phyloP scores from a whole-genome alignment of 2,113 vertebrate species.

The Vimba vimba region DNA sequence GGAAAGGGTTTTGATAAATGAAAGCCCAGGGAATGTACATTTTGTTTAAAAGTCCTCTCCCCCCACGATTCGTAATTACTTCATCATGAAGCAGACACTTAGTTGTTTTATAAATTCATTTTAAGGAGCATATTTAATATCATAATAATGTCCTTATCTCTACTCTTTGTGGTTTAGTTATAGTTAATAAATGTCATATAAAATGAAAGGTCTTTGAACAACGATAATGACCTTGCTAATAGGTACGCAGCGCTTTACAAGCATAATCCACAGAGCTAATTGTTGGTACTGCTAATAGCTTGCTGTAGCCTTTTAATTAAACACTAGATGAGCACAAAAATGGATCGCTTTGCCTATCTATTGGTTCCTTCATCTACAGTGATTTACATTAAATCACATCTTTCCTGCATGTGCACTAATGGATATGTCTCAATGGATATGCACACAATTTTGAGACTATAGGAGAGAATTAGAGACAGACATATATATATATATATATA shows the following conservation, averaged over 20 bases:
- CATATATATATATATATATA: neutral
- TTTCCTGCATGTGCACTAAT: neutral
- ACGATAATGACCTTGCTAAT: slow-evolving; percentile 30
- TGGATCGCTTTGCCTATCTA: neutral
- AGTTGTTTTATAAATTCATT: slow-evolving; percentile 28
- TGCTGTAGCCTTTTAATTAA: slow-evolving; percentile 11
- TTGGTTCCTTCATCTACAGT: neutral
- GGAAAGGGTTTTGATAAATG: neutral
- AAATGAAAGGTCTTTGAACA: slow-evolving; percentile 28
- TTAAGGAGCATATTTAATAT: slow-evolving; percentile 31
- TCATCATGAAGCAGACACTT: neutral
- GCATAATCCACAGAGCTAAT: slow-evolving; percentile 5
- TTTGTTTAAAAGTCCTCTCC: neutral
- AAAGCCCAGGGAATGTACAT: neutral
- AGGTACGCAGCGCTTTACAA: slow-evolving; percentile 8
- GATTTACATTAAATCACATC: neutral
- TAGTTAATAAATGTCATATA: slow-evolving; percentile 20
- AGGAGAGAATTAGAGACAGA: neutral
- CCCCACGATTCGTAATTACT: neutral
- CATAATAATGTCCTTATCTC: slow-evolving; percentile 6
- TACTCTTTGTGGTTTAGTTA: neutral
- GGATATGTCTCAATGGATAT: neutral
- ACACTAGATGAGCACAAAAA: neutral
- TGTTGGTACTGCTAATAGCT: slow-evolving; percentile 5
- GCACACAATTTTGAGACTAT: neutral